Conservation (phyloP, 2,888 invertebrate species). For the Petrolisthes cinctipes region DNA sequence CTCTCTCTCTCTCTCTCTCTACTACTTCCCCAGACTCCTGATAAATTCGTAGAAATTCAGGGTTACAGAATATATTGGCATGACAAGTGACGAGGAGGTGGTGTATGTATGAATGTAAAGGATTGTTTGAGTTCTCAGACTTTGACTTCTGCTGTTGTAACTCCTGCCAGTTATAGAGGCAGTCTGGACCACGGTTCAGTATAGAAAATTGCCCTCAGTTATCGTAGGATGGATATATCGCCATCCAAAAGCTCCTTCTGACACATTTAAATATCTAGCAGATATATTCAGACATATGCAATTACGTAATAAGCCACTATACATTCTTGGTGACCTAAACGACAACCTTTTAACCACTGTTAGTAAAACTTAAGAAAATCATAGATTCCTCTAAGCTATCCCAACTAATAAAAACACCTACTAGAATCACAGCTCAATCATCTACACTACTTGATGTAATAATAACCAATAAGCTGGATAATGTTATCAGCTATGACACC, state of each 20-base stretch:
- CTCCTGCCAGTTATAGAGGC: not conserved
- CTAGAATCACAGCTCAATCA: not conserved
- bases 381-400: not conserved
- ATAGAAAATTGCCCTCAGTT: not conserved
- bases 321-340: conserved; percentile 4
- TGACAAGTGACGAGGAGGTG: not conserved
- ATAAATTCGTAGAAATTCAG: not conserved
- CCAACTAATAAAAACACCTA: not conserved
- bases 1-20: not conserved
- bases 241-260: not conserved
- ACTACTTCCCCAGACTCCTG: not conserved
- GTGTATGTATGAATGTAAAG: not conserved
- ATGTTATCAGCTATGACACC: not conserved
- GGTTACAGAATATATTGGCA: not conserved
- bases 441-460: not conserved
- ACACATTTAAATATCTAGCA: not conserved
- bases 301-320: not conserved
- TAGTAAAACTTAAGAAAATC: not conserved
- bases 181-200: not conserved
- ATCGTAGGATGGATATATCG: not conserved
- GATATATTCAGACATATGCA: too few species aligned
- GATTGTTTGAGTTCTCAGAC: not conserved
- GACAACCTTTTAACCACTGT: not conserved
- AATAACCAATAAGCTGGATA: not conserved
- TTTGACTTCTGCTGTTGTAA: not conserved